phyloP scores from a whole-genome alignment of 2,113 vertebrate genomes.

The Gymnorhina tibicen region DNA sequence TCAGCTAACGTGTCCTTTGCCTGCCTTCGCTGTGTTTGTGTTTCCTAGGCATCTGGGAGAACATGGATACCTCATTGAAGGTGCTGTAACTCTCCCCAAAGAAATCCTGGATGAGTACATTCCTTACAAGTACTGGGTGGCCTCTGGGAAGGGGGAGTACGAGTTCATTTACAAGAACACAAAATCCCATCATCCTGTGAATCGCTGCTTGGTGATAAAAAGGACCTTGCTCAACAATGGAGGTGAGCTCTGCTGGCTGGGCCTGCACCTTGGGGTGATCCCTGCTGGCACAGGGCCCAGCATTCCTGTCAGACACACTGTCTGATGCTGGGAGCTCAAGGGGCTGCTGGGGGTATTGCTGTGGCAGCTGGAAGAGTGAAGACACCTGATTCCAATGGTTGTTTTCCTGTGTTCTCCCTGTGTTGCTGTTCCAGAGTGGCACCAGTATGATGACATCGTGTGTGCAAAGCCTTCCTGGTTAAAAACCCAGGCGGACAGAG shows the following conservation, averaged over 20 bases:
- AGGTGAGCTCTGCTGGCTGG: background rate
- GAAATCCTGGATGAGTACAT: background rate
- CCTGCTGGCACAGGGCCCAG: background rate
- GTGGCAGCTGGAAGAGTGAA: background rate
- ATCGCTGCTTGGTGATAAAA: slow-evolving; percentile 44
- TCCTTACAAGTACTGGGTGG: slow-evolving; percentile 85
- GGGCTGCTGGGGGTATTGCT: background rate
- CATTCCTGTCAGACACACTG: background rate
- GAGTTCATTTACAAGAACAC: slow-evolving; percentile 63
- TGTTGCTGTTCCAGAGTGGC: slow-evolving; percentile 77
- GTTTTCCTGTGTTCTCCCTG: background rate
- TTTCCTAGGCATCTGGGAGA: slow-evolving; percentile 67
- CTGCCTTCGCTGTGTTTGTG: background rate
- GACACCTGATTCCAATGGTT: background rate
- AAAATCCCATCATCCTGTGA: accelerated
- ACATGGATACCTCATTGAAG: slow-evolving; percentile 80
- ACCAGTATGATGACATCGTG: slow-evolving; percentile 93
- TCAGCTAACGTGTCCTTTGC: background rate
- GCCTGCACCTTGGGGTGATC: background rate
- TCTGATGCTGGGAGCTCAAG: background rate
- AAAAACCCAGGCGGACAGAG: accelerated
- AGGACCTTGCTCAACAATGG: accelerated
- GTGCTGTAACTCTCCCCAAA: slow-evolving; percentile 58
- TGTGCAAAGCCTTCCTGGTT: slow-evolving; percentile 6
- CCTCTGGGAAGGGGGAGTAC: background rate